These are phyloP conservation scores for Cynoglossus semilaevis DNA, from an alignment of 2,113 vertebrate genomes.

Conservation along the genomic window DNA sequence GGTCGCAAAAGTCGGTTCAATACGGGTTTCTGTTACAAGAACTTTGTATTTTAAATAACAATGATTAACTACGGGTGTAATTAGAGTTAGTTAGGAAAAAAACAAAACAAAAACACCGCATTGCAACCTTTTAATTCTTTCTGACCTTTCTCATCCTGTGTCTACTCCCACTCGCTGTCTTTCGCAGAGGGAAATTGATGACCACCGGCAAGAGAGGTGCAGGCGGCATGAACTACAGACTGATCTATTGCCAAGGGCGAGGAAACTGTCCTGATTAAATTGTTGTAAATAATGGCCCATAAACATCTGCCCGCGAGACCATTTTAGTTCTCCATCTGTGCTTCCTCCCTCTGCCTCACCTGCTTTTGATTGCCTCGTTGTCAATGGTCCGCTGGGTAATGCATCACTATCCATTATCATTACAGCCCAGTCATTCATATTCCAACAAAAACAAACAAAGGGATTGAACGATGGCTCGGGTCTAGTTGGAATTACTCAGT, in stretches of 20 bases:
- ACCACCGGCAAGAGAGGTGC: constrained; percentile 56
- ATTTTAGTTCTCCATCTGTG: constrained; percentile 63
- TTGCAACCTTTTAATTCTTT: constrained; percentile 10
- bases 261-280: constrained; percentile 76
- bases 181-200: constrained; percentile 68
- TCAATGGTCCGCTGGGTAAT: constrained; percentile 57
- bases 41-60: too few species aligned
- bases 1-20: too few species aligned
- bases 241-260: constrained; percentile 77
- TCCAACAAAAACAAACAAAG: constrained; percentile 69
- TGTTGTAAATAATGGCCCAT: constrained; percentile 75
- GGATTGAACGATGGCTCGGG: constrained; percentile 50
- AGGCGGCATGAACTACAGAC: constrained; percentile 64
- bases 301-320: constrained; percentile 72
- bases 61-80: too few species aligned
- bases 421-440: constrained; percentile 64
- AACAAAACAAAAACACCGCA: background rate
- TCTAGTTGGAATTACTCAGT: constrained; percentile 60
- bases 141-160: background rate
- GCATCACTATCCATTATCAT: constrained; percentile 45
- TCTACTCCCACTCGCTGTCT: constrained; percentile 16
- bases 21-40: too few species aligned
- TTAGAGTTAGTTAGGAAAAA: too few species aligned
- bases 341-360: constrained; percentile 31
- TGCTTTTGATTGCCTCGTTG: constrained; percentile 55